A percentile compares a stretch with the other conserved stretches of the same genome.
These are phyloP conservation scores for Antidorcas marsupialis DNA, from an alignment of 2,113 vertebrate genomes.

Conservation along the genomic window DNA sequence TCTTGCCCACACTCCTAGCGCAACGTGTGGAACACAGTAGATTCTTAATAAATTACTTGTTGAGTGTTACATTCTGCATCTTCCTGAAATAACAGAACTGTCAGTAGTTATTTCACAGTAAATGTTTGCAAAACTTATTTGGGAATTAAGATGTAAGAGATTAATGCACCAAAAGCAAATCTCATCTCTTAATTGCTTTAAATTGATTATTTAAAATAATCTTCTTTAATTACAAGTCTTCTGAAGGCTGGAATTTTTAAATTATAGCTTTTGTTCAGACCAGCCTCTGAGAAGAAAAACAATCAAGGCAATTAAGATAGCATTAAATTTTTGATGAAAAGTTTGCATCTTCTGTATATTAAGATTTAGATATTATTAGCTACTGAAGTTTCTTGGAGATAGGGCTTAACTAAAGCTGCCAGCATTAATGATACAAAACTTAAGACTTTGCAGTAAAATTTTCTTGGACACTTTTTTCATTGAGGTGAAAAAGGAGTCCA, in stretches of 20 bases:
- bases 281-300: neutral
- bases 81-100: neutral
- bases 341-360: conserved; percentile 3
- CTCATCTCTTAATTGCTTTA: conserved; percentile 40
- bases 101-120: neutral
- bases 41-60: neutral
- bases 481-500: neutral
- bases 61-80: conserved; percentile 8
- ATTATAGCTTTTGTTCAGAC: neutral
- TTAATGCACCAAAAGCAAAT: conserved; percentile 26
- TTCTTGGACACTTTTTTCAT: neutral
- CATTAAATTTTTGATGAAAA: neutral
- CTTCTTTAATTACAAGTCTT: conserved; percentile 8
- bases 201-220: neutral
- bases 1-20: neutral
- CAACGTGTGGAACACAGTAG: neutral
- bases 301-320: conserved; percentile 9
- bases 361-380: neutral
- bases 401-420: neutral
- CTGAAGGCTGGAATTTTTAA: conserved; percentile 32
- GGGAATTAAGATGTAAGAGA: conserved; percentile 48
- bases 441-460: neutral
- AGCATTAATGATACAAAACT: neutral
- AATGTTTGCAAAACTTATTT: conserved; percentile 8
- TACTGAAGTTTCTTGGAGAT: neutral